phyloP scores from a whole-genome alignment of 1,140 invertebrate genomes.

The Parasteatoda tepidariorum region DNA sequence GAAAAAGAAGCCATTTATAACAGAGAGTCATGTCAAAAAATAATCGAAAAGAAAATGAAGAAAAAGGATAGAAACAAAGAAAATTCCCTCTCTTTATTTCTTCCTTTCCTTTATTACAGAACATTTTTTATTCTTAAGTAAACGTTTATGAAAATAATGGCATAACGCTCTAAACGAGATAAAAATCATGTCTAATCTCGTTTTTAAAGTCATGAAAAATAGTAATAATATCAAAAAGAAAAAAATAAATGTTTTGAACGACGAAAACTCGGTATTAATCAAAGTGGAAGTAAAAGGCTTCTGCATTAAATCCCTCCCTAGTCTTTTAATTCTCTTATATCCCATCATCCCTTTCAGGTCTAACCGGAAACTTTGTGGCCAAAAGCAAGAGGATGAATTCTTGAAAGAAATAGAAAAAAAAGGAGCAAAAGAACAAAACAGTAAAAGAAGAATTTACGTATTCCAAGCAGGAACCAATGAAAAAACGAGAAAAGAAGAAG shows the following conservation, averaged over 20 bases:
- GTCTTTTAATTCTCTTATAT: neutral
- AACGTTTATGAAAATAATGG: neutral
- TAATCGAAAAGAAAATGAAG: no score
- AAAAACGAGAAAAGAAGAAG: neutral
- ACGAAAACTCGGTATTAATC: neutral
- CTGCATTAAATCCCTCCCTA: neutral
- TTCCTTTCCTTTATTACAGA: no score
- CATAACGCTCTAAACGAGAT: neutral
- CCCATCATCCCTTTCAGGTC: neutral
- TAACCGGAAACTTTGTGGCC: conserved; percentile 3
- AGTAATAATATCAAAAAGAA: neutral
- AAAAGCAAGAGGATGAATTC: neutral
- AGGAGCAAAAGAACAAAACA: neutral
- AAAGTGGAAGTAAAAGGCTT: neutral
- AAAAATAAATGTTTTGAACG: neutral
- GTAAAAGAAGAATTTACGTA: neutral
- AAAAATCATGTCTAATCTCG: neutral
- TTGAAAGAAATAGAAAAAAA: neutral
- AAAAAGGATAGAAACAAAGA: neutral
- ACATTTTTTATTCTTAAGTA: no score
- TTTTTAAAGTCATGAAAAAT: neutral
- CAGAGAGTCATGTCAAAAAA: neutral
- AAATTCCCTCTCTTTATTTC: neutral
- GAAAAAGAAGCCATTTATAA: neutral
- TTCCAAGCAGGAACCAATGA: neutral